Evolutionary conservation across 2,888 invertebrate species (phyloP).

Genomic region (Cephus pulcher): DNA sequence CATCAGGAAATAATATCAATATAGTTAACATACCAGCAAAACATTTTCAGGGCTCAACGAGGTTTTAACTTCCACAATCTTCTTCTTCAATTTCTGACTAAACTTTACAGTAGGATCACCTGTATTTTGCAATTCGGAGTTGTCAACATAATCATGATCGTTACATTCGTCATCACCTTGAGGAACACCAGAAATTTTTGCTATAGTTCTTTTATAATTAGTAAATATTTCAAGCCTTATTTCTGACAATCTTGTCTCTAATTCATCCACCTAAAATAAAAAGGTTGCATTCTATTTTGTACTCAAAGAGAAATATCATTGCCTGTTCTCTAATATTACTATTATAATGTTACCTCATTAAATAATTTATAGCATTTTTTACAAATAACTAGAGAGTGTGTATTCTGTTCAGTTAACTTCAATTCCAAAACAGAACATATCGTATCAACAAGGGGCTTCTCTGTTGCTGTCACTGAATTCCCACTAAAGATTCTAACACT

Average conservation of each 20-base stretch:
- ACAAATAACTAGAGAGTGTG: slow-evolving; percentile 73
- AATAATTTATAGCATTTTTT: slow-evolving; percentile 76
- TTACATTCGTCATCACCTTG: slow-evolving; percentile 54
- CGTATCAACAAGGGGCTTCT: slow-evolving; percentile 62
- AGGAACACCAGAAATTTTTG: slow-evolving; percentile 41
- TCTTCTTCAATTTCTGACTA: slow-evolving; percentile 29
- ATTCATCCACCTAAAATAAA: slow-evolving; percentile 68
- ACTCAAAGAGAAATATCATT: background rate
- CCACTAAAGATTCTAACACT: slow-evolving; percentile 70
- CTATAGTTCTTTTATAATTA: slow-evolving; percentile 68
- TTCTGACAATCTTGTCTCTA: slow-evolving; percentile 68
- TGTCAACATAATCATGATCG: slow-evolving; percentile 62
- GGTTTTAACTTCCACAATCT: slow-evolving; percentile 1
- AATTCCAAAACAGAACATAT: slow-evolving; percentile 68
- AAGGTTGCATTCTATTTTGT: background rate
- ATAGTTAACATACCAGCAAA: background rate
- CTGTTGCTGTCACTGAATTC: slow-evolving; percentile 51
- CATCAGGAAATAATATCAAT: background rate
- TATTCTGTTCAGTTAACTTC: slow-evolving; percentile 68
- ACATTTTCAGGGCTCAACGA: background rate
- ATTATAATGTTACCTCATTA: slow-evolving; percentile 65
- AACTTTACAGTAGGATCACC: slow-evolving; percentile 21
- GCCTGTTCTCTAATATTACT: background rate
- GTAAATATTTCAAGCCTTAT: slow-evolving; percentile 69
- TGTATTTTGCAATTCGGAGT: slow-evolving; percentile 38